Base-by-base conservation (phyloP, 2,797 vertebrate genomes). In the Schizothorax lantsangensis region DNA sequence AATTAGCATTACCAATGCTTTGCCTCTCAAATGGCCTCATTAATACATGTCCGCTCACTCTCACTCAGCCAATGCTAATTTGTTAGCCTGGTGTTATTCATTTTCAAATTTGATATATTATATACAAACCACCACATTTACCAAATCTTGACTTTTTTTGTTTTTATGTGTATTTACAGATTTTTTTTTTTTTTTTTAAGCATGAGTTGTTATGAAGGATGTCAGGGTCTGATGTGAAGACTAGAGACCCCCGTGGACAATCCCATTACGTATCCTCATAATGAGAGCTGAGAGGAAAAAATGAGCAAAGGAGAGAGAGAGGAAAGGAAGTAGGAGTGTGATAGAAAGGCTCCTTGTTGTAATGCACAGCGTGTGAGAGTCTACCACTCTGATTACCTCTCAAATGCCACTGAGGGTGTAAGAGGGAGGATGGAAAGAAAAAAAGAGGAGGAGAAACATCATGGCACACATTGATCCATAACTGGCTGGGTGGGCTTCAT, bases 401-500 rank as follows among this genome's bases (percentile, higher is more conserved):
- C 71, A 85, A 89, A 89, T 89, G 83, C 79, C 86, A 87, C 64
- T 82, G 62, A 72, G 38, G 30, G 54, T 80, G 40, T 72, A 49
- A 64, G 68, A 73, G 33, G 68, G 26, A 45, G 66, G 68, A 72
- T 73, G 66, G 26, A 17, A 14, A 72, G 38, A 12, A 40, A 45
- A 45, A 72, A 80, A 36, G 43, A 85, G 30, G n/a, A 89, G 77
- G 19, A 47, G 68, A 71, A 47, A 40, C 79, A 47, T 87, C 83
- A 87, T 82, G 21, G 72, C 17, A 84, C 62, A 81, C 83, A 90
- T 73, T 88, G 81, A 89, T 89, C 77, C 52, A 73, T 52, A 74
- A 83, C 54, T 43, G 68, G 83, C 33, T 79, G 74, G 80, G 83
- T 73, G 73, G 72, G 64, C 43, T 74, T 69, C 30, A 30, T 49